Evolutionary conservation across 2,888 invertebrate species (phyloP).

Genomic region (Nomada ruficornis): DNA sequence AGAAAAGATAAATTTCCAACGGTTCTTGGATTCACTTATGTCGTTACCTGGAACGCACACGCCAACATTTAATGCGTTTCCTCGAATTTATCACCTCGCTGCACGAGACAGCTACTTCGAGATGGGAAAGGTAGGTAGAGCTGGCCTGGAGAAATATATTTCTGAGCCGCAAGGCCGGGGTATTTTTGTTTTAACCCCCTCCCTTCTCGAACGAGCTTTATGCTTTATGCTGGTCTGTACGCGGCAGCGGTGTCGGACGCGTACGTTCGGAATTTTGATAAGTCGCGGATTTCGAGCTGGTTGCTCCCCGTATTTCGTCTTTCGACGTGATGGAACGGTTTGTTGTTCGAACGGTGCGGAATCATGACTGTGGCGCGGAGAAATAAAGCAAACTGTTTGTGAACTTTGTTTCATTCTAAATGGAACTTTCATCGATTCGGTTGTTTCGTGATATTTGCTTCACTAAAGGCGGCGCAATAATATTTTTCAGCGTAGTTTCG

Average conservation of each 20-base stretch:
- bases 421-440: not conserved
- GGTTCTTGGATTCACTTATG: conserved; percentile 24
- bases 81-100: conserved; percentile 54
- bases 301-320: conserved; percentile 15
- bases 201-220: not conserved
- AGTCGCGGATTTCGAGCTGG: conserved; percentile 23
- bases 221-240: conserved; percentile 30
- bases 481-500: not conserved
- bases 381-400: not conserved
- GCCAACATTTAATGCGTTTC: conserved; percentile 40
- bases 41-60: conserved; percentile 38
- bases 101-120: conserved; percentile 50
- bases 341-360: not conserved
- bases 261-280: conserved; percentile 40
- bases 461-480: not conserved
- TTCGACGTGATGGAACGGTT: conserved; percentile 8
- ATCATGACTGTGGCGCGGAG: not conserved
- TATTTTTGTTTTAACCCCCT: conserved; percentile 45
- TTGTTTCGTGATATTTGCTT: not conserved
- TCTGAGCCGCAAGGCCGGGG: conserved; percentile 1
- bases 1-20: conserved; percentile 4
- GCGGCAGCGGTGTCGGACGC: conserved; percentile 25
- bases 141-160: conserved; percentile 31
- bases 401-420: not conserved
- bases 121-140: not conserved